Evolutionary conservation across 2,888 invertebrate species (phyloP), one percentile per base, ranked within the genome.

Genomic region (Panzeria rudis): DNA sequence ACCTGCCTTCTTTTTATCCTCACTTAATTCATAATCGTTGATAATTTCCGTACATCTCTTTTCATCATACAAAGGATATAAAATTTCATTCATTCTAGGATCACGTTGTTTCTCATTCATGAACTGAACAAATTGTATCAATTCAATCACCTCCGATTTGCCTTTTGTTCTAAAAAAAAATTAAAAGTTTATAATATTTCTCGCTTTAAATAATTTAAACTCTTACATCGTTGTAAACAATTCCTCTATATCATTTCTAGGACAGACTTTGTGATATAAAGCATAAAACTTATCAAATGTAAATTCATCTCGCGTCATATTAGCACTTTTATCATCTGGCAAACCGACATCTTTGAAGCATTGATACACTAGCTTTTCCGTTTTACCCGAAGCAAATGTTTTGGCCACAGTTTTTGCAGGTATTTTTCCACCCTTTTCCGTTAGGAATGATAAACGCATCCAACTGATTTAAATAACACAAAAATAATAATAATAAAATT

Each of bases 351-450:
- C 99, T 73, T 97, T 95, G 87, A 99, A 94, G 93, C 98, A 98
- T 92, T 99, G 98, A 94, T 99, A 99, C 44, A 99, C 98, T 92
- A 99, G 94, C 93, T 98, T 99, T 93, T 99, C 99, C 5, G 99
- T 98, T 94, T 98, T 98, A 66, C 99, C 99, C n/a, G 99, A 99
- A 3, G 99, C 99, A 93, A 99, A 99, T 80, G 99, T 99, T 91
- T 98, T 94, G 76, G 98, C 98, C 44, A 99, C 97, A 68, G 98
- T 97, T 94, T 98, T 97, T 3, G 99, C 98, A 2, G 99, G 99
- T 79, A 99, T 98, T 93, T 98, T 98, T 50, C 98, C 98, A 90
- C 96, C 96, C 47, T 97, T 96, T 92, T 99, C 99, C 76, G 98
- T 97, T 89, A 97, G 95, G 94, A 99, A 97, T 86, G 98, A 96